Base-by-base conservation (phyloP, 1,140 invertebrate species). In the Drosophila nannoptera region DNA sequence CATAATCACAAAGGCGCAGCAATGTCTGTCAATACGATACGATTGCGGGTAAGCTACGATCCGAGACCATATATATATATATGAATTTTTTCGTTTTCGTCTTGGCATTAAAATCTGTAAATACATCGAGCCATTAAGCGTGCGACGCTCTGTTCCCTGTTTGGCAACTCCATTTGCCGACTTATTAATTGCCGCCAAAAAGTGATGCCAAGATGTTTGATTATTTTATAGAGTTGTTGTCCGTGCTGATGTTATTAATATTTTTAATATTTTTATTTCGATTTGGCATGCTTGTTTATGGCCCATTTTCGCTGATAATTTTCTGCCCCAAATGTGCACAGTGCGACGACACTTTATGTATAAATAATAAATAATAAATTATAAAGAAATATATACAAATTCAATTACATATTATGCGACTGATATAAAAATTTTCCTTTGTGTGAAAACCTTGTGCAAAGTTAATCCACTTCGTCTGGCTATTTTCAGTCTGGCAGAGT, bases 101-200 rank as follows among this genome's bases (percentile, higher is more conserved):
- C 77, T 86, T 86, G 82, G 58, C 77, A 86, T 86, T 87, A 81
- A 86, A 86, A 86, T 86, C 77, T 69, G 73, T 86, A 86, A 87
- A 81, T 86, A 86, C 81, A 86, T 81, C 68, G 73, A 67, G 77
- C 81, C 82, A 86, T 86, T 77, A 86, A 87, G 45, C 74, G 81
- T 72, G 67, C 81, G 69, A 80, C 77, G 81, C 75, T 83, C 78
- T 69, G 78, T 73, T 50, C 12, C 16, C 49, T 56, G 11, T 50
- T 61, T 22, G 16, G 49, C 43, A 6, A 11, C 53, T 67, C 72
- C 72, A 78, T 75, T 86, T 80, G 66, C 53, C 59, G 40, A 55
- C 33, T 55, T 45, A 49, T 42, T 74, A 71, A 58, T 69, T 65
- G 75, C 73, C 63, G n/a, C 45, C 61, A 55, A 62, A 60, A 60